phyloP scores from a whole-genome alignment of 2,797 vertebrate species.

The Lepus townsendii region DNA sequence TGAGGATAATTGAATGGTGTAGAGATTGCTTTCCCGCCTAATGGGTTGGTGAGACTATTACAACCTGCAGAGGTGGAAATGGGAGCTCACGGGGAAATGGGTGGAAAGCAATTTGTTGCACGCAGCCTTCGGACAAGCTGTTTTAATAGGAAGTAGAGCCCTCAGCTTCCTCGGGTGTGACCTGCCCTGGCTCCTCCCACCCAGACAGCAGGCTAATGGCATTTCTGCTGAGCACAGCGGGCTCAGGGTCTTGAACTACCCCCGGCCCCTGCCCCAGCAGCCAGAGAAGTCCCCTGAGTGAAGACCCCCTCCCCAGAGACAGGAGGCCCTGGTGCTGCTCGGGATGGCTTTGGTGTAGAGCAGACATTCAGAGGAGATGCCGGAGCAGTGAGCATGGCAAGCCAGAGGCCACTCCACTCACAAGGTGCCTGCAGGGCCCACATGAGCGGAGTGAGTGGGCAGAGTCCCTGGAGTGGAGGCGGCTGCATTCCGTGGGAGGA shows the following conservation, averaged over 20 bases:
- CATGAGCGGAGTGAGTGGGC: neutral
- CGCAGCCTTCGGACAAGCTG: neutral
- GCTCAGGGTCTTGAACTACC: neutral
- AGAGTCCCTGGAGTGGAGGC: neutral
- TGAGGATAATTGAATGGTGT: slow-evolving; percentile 60
- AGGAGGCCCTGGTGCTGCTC: neutral
- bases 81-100: slow-evolving; percentile 51
- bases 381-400: neutral
- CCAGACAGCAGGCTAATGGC: neutral
- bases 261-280: neutral
- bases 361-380: neutral
- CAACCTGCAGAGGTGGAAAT: slow-evolving; percentile 63
- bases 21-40: slow-evolving; percentile 12
- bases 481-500: neutral
- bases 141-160: slow-evolving; percentile 40
- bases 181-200: neutral
- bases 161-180: neutral
- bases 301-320: neutral
- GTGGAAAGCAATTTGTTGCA: slow-evolving; percentile 55
- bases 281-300: neutral
- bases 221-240: neutral
- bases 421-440: neutral
- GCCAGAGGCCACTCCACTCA: neutral
- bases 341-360: neutral
- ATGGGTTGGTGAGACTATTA: slow-evolving; percentile 57